These are phyloP conservation scores for Oryzias curvinotus DNA, from an alignment of 2,113 vertebrate genomes.

Conservation along the genomic window DNA sequence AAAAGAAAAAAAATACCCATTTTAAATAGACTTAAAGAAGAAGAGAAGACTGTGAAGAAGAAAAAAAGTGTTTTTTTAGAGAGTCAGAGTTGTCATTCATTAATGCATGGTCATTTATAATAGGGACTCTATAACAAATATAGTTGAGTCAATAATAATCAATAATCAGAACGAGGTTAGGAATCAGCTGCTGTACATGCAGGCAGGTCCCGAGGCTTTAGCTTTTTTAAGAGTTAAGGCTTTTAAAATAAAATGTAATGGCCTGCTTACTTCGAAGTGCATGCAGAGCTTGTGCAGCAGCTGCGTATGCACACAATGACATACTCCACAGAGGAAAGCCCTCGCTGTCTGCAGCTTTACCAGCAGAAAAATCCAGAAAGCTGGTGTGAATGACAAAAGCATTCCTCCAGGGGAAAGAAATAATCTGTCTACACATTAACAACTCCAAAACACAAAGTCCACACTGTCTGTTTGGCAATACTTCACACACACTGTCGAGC, in stretches of 20 bases:
- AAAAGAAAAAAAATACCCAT: neutral
- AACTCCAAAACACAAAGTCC: constrained; percentile 30
- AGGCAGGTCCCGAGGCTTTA: neutral
- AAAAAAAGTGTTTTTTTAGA: constrained; percentile 30
- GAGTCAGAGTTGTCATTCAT: constrained; percentile 27
- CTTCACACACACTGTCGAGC: constrained; percentile 23
- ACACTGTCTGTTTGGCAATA: constrained; percentile 32
- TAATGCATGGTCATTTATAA: constrained; percentile 34
- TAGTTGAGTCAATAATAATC: constrained; percentile 19
- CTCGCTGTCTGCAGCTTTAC: constrained; percentile 23
- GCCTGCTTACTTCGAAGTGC: constrained; percentile 7
- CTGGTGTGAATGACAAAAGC: constrained; percentile 16
- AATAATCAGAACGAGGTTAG: constrained; percentile 12
- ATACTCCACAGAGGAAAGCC: constrained; percentile 23
- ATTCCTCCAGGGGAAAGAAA: constrained; percentile 29
- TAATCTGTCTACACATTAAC: constrained; percentile 39
- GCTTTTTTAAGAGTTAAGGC: constrained; percentile 6
- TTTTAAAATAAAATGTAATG: constrained; percentile 5
- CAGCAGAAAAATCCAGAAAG: constrained; percentile 18
- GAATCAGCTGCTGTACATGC: constrained; percentile 2
- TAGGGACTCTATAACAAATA: constrained; percentile 15
- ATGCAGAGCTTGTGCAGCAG: neutral
- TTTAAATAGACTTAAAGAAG: constrained; percentile 38
- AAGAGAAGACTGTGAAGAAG: constrained; percentile 20
- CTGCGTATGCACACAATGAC: constrained; percentile 16